Base-by-base conservation (phyloP, 1,140 invertebrate genomes). In the Procambarus virginalis region DNA sequence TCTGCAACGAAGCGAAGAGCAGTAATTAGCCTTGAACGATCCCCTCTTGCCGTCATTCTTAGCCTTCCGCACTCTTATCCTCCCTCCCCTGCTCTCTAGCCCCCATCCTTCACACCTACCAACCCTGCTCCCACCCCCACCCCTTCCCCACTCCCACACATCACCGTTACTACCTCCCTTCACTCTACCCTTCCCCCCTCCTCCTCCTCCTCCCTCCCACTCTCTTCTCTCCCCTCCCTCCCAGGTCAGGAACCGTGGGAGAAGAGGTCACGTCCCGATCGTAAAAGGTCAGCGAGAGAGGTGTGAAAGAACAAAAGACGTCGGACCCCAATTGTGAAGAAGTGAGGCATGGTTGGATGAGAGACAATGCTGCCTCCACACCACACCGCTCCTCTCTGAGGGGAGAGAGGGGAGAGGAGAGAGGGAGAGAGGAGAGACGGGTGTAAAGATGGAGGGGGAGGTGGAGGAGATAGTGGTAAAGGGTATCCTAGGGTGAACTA, bases 261-360 rank as follows among this genome's bases (percentile, higher is more conserved):
- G 79, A 60, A 3, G 79, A 81, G 79, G 79, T 81, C 82, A 84
- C 83, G 46, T 48, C 45, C 58, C 48, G n/a, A 68, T 55, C 83
- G 79, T 81, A 81, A 81, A 81, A 81, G 79, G 79, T 81, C 79
- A 81, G 79, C 12, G 45, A 81, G 79, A 81, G 79, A 49, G 51
- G 8, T 12, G 51, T 34, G 48, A 20, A 55, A 60, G 79, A 81
- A 81, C 79, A 81, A 81, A 81, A 60, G 79, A 46, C 20, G 79
- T 60, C 51, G 49, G 45, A 49, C n/a, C 60, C 14, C 49, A 81
- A 60, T 81, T 81, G 79, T 81, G 79, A 81, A 60, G 51, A 81
- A 60, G 79, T 58, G 79, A 81, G 79, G 14, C 20, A 81, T 81
- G 51, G 12, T 0, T 55, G 51, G 8, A 55, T 8, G 8, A 12